Conservation (phyloP, 1,140 invertebrate genomes). For the Orchesella cincta region DNA sequence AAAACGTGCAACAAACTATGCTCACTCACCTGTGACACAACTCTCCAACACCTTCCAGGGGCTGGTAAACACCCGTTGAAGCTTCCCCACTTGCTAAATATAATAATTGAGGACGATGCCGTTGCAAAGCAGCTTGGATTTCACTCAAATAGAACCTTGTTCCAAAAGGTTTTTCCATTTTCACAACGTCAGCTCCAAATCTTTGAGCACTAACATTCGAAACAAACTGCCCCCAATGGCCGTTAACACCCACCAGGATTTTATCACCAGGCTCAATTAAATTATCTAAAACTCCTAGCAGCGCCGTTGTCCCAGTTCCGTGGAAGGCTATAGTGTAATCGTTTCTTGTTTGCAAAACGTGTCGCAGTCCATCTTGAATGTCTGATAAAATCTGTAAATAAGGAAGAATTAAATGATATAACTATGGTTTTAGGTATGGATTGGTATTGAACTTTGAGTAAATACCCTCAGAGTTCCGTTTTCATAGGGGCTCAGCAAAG, state of each 20-base stretch:
- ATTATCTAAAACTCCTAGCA: conserved; percentile 78
- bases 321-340: conserved; percentile 75
- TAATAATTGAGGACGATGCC: conserved; percentile 67
- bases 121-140: conserved; percentile 64
- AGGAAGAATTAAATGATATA: conserved; percentile 22
- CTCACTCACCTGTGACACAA: conserved; percentile 72
- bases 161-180: conserved; percentile 58
- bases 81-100: conserved; percentile 84
- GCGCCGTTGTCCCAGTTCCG: conserved; percentile 76
- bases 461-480: no score
- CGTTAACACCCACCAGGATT: conserved; percentile 70
- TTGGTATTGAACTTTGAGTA: no score
- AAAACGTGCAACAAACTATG: no score
- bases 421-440: no score
- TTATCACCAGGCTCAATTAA: conserved; percentile 73
- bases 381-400: conserved; percentile 76
- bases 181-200: conserved; percentile 55
- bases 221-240: conserved; percentile 70
- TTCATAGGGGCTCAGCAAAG: no score
- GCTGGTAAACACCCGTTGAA: conserved; percentile 77
- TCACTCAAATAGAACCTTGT: conserved; percentile 62
- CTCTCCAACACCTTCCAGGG: conserved; percentile 72
- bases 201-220: conserved; percentile 49
- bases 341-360: conserved; percentile 81
- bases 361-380: conserved; percentile 75